phyloP scores from a whole-genome alignment of 2,113 vertebrate genomes.

The Mesembrinibis cayennensis region DNA sequence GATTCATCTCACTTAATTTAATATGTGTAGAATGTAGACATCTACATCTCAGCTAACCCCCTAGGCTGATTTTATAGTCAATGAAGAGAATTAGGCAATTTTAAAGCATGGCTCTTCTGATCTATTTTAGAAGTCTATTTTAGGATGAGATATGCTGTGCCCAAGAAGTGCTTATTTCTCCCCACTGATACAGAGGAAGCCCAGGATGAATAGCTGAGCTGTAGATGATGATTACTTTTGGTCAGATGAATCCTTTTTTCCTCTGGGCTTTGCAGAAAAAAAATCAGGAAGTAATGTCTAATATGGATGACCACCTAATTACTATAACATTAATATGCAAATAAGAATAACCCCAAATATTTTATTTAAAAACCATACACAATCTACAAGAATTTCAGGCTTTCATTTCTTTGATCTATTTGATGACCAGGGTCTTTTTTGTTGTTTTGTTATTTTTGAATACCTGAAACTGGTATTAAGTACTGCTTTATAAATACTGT shows the following conservation, averaged over 20 bases:
- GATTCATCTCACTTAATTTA: conserved; percentile 39
- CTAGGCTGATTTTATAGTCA: conserved; percentile 27
- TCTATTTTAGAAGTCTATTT: conserved; percentile 39
- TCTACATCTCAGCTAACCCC: background rate
- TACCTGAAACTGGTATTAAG: background rate
- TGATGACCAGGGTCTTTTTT: background rate
- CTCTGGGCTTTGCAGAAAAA: background rate
- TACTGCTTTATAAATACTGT: background rate
- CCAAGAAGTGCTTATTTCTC: background rate
- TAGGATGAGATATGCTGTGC: background rate
- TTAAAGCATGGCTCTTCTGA: conserved; percentile 1
- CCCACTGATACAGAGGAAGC: background rate
- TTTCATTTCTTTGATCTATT: background rate
- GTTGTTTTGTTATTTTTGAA: background rate
- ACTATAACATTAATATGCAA: background rate
- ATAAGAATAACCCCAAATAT: background rate
- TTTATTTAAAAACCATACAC: background rate
- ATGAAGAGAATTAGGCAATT: conserved; percentile 15
- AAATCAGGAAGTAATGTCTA: background rate
- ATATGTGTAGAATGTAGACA: conserved; percentile 10
- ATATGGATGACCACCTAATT: background rate
- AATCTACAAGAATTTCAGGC: background rate
- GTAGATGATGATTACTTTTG: background rate
- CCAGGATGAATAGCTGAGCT: background rate
- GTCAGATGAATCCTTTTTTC: background rate